Base-by-base conservation (phyloP, 2,797 vertebrate genomes). In the Poecilia picta region DNA sequence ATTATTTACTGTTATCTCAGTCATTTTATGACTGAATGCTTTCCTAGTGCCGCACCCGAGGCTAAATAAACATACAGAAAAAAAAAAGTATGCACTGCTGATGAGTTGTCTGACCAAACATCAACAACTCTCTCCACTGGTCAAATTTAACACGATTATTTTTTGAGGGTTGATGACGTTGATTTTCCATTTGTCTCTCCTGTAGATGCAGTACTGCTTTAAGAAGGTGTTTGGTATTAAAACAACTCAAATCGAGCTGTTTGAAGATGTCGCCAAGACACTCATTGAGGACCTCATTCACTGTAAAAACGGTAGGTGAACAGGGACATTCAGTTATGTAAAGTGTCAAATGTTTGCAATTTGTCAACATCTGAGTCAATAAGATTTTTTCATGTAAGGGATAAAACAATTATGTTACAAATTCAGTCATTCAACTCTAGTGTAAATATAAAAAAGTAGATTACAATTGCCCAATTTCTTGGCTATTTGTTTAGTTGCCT, bases 221-320 rank as follows among this genome's bases (percentile, higher is more conserved):
- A 99, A 98, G 89, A 97, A 96, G 85, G 97, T 99, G 0, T 99
- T 99, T 94, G 97, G 98, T 70, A 94, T 96, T 31, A 95, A 95
- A 4, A 97, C 96, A 8, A 94, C 85, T 51, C 98, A 99, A 90
- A 95, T 93, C 77, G 94, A 98, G 80, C 94, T 99, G 43, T 99
- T 99, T 87, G 96, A 97, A 0, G 96, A 96, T 77, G 96, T 99
- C 78, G 96, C 98, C 53, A 97, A 95, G 71, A 97, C 97, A 0
- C 93, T 99, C 20, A 95, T 98, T 6, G 97, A 99, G 75, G 98
- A 99, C 86, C 96, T 99, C 57, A 96, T 99, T 91, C 97, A 93
- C 28, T 96, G 97, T 78, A 99, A 97, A 85, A 99, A 99, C 72
- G 98, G 98, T 39, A 8, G 76, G 55, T 28, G 25, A 16, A 51